Evolutionary conservation across 2,888 invertebrate genomes (phyloP), one percentile per base, ranked within the genome.

Genomic region (Drosophila falleni): DNA sequence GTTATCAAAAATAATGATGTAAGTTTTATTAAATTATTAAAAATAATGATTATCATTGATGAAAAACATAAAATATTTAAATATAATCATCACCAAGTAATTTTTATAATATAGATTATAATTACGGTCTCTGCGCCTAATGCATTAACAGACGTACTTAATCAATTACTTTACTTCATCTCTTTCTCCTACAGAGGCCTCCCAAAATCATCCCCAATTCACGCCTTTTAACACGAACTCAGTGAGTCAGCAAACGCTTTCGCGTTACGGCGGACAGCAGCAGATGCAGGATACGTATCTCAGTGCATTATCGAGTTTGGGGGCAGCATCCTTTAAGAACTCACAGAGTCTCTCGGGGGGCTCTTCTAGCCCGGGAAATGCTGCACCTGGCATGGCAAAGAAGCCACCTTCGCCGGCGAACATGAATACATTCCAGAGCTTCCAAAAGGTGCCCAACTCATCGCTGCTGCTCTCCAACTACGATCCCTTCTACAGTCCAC

Each of bases 401-500:
- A 87, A 85, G 29, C 90, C 91, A 6, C 64, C 77, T 19, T 76
- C 90, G 0, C 93, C 94, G 59, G 94, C 94, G 19, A 95, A 95
- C 74, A 85, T 90, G 68, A 90, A 91, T 55, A 95, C 96, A 85
- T 97, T 96, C 90, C 97, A 97, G 94, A 95, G 96, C 42, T 97
- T 97, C 94, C 97, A 97, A 91, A 96, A 96, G 90, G 97, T 97
- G 81, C 97, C 97, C 31, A 94, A 95, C 29, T 97, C 97, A 1
- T 97, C 97, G 0, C 93, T 97, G 91, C 94, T 97, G 56, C 93
- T 97, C 63, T 96, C 96, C 76, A 97, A 96, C 92, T 97, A 97
- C 92, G 97, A 97, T 91, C 97, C 97, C 0, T 97, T 97, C 93
- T 97, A 97, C 92, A 97, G 97, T 74, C 97, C 97, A 0, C 91